Base-by-base conservation (phyloP, 1,140 invertebrate genomes). In the Ceratosolen fusciceps region DNA sequence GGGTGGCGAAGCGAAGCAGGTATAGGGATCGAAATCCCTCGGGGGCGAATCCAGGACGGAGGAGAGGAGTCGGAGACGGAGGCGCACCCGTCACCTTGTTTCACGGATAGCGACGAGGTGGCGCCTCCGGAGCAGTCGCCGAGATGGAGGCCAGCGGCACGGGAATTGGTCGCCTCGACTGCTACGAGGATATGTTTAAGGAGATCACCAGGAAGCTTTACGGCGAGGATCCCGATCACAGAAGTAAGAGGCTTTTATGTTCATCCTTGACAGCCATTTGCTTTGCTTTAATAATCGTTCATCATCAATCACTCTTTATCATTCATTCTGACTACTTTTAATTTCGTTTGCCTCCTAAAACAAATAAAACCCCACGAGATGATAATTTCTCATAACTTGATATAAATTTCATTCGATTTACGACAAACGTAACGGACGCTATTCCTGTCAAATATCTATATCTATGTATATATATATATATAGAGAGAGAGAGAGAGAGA, bases 161-260 rank as follows among this genome's bases (percentile, higher is more conserved):
- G 76, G 91, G 91, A 83, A 88, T 91, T 85, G 88, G 88, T 86
- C 84, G 91, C 83, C 87, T 92, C 80, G 93, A 94, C 84, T 92
- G 92, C 86, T 94, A 94, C 86, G 93, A 94, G 87, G 93, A 94
- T 83, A 94, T 94, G 93, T 94, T 96, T 87, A 96, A 96, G 89
- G 96, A 97, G 91, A 96, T 97, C 83, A 96, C 95, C 60, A 93
- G 95, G 84, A 97, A 97, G 91, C 91, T 96, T 67, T 97, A 97
- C 88, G 96, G 96, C 72, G 95, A 96, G 86, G 95, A 96, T 90
- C 89, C 88, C 4, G 90, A 90, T 83, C 89, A 90, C 29, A 85
- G 89, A 87, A 90, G 90, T 90, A 82, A 86, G 88, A 77, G 37
- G n/a, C 12, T 24, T 60, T 71, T 34, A 47, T 62, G 12, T 67